phyloP scores from a whole-genome alignment of 1,140 invertebrate species.

The Eupeodes corollae region DNA sequence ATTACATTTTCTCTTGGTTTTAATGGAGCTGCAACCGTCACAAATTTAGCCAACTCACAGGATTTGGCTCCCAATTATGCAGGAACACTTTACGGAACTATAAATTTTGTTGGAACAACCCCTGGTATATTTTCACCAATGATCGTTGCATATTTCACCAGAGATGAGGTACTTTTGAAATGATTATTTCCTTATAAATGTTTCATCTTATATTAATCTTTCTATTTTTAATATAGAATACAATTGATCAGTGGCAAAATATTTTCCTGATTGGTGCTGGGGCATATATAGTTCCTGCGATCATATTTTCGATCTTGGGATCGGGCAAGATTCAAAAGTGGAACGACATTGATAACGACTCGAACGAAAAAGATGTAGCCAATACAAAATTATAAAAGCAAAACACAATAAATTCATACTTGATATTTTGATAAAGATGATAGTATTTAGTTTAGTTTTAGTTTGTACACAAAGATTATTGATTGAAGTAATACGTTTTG shows the following conservation, averaged over 20 bases:
- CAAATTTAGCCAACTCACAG: conserved; percentile 73
- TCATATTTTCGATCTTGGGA: conserved; percentile 56
- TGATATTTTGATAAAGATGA: too few species aligned
- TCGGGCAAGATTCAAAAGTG: conserved; percentile 53
- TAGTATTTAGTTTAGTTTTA: too few species aligned
- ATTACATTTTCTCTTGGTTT: conserved; percentile 64
- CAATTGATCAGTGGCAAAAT: conserved; percentile 60
- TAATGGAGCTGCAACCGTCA: conserved; percentile 72
- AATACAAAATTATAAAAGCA: conserved; percentile 32
- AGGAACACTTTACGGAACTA: conserved; percentile 60
- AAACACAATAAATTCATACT: too few species aligned
- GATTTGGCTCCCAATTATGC: conserved; percentile 57
- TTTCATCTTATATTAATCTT: conserved; percentile 8
- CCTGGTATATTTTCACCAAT: conserved; percentile 62
- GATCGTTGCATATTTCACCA: conserved; percentile 55
- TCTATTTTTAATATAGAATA: conserved; percentile 48
- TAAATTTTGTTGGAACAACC: conserved; percentile 59
- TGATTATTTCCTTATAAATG: neutral
- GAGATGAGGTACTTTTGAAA: conserved; percentile 41
- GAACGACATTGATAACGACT: conserved; percentile 41
- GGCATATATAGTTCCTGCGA: conserved; percentile 54
- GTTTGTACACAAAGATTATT: too few species aligned
- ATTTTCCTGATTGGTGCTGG: conserved; percentile 63
- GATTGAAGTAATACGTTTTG: too few species aligned
- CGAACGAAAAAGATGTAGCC: conserved; percentile 20